Percentiles rank a stretch among this genome's conserved stretches.
Evolutionary conservation across 2,888 invertebrate genomes (phyloP).

Genomic region (Cepaea hortensis): DNA sequence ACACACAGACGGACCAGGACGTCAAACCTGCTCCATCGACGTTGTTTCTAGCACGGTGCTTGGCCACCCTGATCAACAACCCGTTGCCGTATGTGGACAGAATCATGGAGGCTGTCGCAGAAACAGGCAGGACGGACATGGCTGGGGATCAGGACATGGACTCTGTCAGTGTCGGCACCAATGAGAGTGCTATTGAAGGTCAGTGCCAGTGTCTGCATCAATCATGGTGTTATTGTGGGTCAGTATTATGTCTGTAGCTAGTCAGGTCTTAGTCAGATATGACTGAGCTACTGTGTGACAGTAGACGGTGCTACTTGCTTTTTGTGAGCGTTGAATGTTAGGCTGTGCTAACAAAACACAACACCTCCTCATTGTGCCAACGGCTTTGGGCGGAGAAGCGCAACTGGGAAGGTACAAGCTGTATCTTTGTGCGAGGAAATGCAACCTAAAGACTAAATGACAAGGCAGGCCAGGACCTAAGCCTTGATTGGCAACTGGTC

Average conservation of each 20-base stretch:
- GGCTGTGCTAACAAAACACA: too few species aligned
- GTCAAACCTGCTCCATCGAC: background rate
- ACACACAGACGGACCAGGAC: background rate
- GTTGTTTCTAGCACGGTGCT: slow-evolving; percentile 26
- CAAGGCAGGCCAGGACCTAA: too few species aligned
- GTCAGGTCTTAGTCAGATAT: background rate
- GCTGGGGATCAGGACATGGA: background rate
- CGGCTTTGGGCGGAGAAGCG: too few species aligned
- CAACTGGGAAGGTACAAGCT: too few species aligned
- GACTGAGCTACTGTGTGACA: too few species aligned
- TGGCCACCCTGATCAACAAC: slow-evolving; percentile 41
- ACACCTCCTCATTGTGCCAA: too few species aligned
- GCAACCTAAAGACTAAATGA: too few species aligned
- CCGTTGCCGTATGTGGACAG: slow-evolving; percentile 44
- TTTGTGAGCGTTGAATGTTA: too few species aligned
- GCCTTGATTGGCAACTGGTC: too few species aligned
- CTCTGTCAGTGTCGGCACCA: slow-evolving; percentile 1
- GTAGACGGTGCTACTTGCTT: too few species aligned
- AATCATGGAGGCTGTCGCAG: slow-evolving; percentile 19
- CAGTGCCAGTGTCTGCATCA: background rate
- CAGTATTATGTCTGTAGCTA: background rate
- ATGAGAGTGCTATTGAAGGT: slow-evolving; percentile 34
- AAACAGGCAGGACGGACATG: background rate
- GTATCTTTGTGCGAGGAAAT: too few species aligned
- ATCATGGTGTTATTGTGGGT: background rate